phyloP scores from a whole-genome alignment of 23 tunicate genomes.

The Botrylloides violaceus region DNA sequence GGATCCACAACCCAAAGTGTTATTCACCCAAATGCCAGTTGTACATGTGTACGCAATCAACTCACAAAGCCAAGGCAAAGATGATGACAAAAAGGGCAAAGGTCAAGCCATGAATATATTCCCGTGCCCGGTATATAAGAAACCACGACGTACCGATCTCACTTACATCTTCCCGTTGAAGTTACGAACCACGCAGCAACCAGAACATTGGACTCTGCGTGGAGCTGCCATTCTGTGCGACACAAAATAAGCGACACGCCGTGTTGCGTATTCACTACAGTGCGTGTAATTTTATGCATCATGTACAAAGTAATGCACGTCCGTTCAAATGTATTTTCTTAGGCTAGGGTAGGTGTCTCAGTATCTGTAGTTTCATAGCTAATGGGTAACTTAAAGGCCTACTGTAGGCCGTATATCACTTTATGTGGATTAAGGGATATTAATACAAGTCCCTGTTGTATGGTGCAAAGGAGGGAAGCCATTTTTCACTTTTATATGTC shows the following conservation, averaged over 20 bases:
- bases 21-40: slow-evolving; percentile 91
- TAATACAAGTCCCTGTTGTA: no score
- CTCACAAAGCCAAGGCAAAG: slow-evolving; percentile 37
- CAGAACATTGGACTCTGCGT: slow-evolving; percentile 98
- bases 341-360: no score
- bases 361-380: no score
- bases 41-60: slow-evolving; percentile 99
- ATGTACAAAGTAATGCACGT: no score
- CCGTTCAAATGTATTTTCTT: no score
- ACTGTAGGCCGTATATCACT: no score
- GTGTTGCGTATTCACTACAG: no score
- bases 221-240: slow-evolving; percentile 98
- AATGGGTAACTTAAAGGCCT: no score
- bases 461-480: no score
- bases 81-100: slow-evolving; percentile 50
- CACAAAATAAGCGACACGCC: slow-evolving; percentile 88
- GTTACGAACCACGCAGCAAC: slow-evolving; percentile 64
- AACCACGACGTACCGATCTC: slow-evolving; percentile 95
- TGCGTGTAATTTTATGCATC: no score
- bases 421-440: no score
- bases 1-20: slow-evolving; percentile 89
- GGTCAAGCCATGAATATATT: slow-evolving; percentile 45
- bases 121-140: slow-evolving; percentile 98
- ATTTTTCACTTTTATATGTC: no score
- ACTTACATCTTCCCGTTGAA: slow-evolving; percentile 84